Base-by-base conservation (phyloP, 2,888 invertebrate genomes). In the Gastracanthus pulcherrimus region DNA sequence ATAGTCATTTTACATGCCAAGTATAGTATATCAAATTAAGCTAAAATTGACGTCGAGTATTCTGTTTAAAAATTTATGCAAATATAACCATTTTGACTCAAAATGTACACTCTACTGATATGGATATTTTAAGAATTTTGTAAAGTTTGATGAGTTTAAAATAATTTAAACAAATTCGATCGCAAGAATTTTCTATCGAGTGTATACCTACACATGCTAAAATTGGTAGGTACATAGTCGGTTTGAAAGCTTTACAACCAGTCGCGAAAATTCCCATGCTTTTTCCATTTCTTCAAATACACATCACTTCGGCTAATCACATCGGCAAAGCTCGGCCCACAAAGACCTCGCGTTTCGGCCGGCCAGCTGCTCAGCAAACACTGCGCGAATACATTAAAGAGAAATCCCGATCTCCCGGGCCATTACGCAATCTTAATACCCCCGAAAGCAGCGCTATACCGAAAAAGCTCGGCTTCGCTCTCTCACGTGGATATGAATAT, bases 361-460 rank as follows among this genome's bases (percentile, higher is more conserved):
- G 45, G 5, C 3, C 45, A 16, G 48, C 9, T 9, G 55, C n/a
- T n/a, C n/a, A 23, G 62, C 19, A 34, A 31, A 62, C 62, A 62
- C n/a, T 9, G 23, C 62, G 31, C 34, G n/a, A n/a, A n/a, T n/a
- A n/a, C 62, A 16, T n/a, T 31, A 60, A 31, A 60, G 60, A 26
- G 31, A 29, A 60, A 31, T 16, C 6, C 60, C 29, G 60, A 29
- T 26, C 60, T 29, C 11, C 26, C 60, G 60, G 31, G 31, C 16
- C 60, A 31, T 60, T 29, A 62, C 62, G 34, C n/a, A 34, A 62
- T 62, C 62, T n/a, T 34, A 62, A 62, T 34, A 62, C 34, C 62
- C 23, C 55, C 55, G 23, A 55, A 55, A 55, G 23, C 23, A 19
- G 19, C 55, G 55, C 19, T 2, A 9, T 3, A 41, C 23, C 9